Evolutionary conservation across 2,888 invertebrate species (phyloP).

Genomic region (Eucriotettix oculatus): DNA sequence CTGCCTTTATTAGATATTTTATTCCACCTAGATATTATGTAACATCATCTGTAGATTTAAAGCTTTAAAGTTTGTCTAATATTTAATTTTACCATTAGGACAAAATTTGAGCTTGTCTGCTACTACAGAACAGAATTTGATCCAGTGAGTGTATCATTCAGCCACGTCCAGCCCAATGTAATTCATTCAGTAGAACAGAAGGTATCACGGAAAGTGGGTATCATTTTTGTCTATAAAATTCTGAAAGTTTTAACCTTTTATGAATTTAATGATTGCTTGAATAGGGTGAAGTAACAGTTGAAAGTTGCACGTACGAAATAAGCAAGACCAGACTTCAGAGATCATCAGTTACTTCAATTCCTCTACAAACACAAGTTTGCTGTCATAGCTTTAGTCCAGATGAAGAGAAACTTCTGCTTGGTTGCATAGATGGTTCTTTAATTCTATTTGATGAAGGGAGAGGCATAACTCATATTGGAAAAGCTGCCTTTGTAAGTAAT

Average conservation of each 20-base stretch:
- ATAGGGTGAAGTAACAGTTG: constrained; percentile 50
- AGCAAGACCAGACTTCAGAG: constrained; percentile 42
- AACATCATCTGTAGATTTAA: too few relatives aligned
- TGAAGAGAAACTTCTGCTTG: constrained; percentile 57
- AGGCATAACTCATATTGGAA: constrained; percentile 56
- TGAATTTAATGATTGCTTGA: constrained; percentile 21
- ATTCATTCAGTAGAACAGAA: constrained; percentile 71
- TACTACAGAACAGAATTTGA: constrained; percentile 79
- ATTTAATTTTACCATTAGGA: neutral
- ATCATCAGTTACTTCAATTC: constrained; percentile 47
- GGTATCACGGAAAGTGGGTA: constrained; percentile 44
- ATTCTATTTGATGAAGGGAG: constrained; percentile 59
- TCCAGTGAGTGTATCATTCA: constrained; percentile 65
- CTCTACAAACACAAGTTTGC: constrained; percentile 50
- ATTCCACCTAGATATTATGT: too few relatives aligned
- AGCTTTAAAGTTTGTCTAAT: neutral
- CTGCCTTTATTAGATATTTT: too few relatives aligned
- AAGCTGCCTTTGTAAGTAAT: constrained; percentile 60
- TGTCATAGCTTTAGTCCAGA: constrained; percentile 50
- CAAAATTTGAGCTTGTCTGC: constrained; percentile 40
- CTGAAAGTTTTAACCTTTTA: neutral
- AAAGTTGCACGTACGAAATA: constrained; percentile 46
- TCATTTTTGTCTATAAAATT: neutral
- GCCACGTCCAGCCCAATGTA: constrained; percentile 49
- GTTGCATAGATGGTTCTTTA: constrained; percentile 72